phyloP scores from a whole-genome alignment of 2,797 vertebrate genomes.

The Anisognathus igniventris region DNA sequence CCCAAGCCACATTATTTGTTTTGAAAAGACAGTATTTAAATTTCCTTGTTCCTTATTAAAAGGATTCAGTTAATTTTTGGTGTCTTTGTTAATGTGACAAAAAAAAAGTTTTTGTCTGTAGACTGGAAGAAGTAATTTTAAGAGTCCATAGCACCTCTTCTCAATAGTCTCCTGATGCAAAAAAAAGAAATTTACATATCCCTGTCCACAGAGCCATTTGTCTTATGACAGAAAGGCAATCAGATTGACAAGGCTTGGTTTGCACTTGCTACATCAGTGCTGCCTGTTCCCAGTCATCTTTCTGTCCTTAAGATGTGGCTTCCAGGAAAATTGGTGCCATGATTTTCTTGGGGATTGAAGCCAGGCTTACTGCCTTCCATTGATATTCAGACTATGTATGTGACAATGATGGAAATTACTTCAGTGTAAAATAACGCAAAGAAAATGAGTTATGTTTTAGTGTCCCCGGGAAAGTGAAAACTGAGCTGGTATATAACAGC shows the following conservation, averaged over 20 bases:
- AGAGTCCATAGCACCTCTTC: neutral
- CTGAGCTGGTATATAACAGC: neutral
- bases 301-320: neutral
- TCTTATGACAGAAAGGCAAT: neutral
- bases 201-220: neutral
- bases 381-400: neutral
- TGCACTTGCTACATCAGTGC: neutral
- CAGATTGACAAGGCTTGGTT: neutral
- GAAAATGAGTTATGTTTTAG: neutral
- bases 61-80: neutral
- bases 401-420: neutral
- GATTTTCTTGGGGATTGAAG: neutral
- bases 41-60: neutral
- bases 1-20: neutral
- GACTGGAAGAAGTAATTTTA: neutral
- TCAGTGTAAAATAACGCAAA: neutral
- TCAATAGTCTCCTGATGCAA: neutral
- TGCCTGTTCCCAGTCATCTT: neutral
- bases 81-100: neutral
- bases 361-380: neutral
- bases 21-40: neutral
- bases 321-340: neutral
- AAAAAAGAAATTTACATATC: neutral
- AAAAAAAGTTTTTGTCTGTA: neutral
- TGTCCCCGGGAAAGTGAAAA: neutral